These are phyloP conservation scores for Ericerus pela DNA, from an alignment of 1,140 invertebrate genomes.

Conservation along the genomic window DNA sequence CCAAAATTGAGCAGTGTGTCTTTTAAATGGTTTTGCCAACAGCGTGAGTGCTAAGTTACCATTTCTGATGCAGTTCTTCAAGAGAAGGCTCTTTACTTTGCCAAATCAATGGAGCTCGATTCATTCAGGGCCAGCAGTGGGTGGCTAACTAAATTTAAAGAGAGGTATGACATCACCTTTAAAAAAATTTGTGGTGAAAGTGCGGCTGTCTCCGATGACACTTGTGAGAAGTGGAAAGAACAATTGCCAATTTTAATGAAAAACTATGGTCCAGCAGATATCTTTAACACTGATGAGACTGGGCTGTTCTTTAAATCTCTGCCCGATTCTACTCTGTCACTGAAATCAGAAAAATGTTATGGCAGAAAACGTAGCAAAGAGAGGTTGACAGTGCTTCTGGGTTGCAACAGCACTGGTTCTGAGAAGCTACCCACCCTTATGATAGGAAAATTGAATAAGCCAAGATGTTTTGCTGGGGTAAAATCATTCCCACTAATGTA, in stretches of 20 bases:
- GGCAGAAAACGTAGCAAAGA: conserved; percentile 31
- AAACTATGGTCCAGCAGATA: conserved; percentile 24
- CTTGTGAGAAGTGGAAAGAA: conserved; percentile 1
- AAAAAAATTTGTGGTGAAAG: conserved; percentile 21
- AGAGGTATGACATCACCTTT: conserved; percentile 21
- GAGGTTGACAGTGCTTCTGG: conserved; percentile 28
- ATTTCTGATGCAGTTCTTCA: conserved; percentile 19
- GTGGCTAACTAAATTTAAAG: conserved; percentile 30
- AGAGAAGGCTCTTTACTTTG: conserved; percentile 17
- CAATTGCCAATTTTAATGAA: background rate
- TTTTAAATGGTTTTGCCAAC: conserved; percentile 27
- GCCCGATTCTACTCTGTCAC: conserved; percentile 29
- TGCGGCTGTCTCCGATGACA: background rate
- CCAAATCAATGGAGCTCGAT: conserved; percentile 23
- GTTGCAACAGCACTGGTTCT: conserved; percentile 28
- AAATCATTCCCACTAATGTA: too few relatives aligned
- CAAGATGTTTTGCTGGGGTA: too few relatives aligned
- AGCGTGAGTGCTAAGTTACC: conserved; percentile 23
- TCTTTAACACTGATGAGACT: conserved; percentile 36
- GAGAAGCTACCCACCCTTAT: conserved; percentile 30
- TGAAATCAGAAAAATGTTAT: conserved; percentile 27
- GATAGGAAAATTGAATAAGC: conserved; percentile 33
- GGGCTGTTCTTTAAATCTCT: conserved; percentile 34
- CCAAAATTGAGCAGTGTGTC: conserved; percentile 18
- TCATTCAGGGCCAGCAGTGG: conserved; percentile 28